Conservation (phyloP, 1,140 invertebrate species). For the Euglossa dilemma region DNA sequence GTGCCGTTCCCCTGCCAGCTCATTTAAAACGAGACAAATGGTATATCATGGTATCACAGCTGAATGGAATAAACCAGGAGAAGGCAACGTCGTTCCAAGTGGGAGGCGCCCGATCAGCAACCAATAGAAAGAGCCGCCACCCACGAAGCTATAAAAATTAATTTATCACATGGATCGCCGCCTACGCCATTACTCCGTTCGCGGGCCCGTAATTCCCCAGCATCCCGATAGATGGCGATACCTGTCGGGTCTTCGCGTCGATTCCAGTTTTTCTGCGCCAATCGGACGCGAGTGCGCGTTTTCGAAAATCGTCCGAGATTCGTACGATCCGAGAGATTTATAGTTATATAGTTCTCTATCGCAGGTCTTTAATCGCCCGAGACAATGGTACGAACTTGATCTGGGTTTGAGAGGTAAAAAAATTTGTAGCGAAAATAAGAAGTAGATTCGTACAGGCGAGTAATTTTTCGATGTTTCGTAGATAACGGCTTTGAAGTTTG, state of each 20-base stretch:
- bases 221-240: slow-evolving; percentile 70
- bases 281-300: not conserved
- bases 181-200: slow-evolving; percentile 75
- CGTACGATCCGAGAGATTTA: not conserved
- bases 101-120: slow-evolving; percentile 72
- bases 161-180: slow-evolving; percentile 75
- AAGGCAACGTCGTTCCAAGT: slow-evolving; percentile 59
- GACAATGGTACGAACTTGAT: no score
- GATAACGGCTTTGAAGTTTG: no score
- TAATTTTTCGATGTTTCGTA: no score
- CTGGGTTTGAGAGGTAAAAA: no score
- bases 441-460: no score
- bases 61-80: slow-evolving; percentile 58
- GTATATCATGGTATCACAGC: slow-evolving; percentile 43
- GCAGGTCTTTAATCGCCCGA: not conserved
- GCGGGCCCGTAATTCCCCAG: slow-evolving; percentile 31
- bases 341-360: not conserved
- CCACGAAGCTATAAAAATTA: slow-evolving; percentile 77
- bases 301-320: no score
- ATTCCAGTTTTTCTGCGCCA: not conserved
- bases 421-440: no score
- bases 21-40: slow-evolving; percentile 56
- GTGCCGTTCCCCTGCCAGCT: slow-evolving; percentile 10
- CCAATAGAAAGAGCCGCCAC: slow-evolving; percentile 76
- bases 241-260: slow-evolving; percentile 57